Conservation (phyloP, 2,888 invertebrate species). For the Dynastes hyllus region DNA sequence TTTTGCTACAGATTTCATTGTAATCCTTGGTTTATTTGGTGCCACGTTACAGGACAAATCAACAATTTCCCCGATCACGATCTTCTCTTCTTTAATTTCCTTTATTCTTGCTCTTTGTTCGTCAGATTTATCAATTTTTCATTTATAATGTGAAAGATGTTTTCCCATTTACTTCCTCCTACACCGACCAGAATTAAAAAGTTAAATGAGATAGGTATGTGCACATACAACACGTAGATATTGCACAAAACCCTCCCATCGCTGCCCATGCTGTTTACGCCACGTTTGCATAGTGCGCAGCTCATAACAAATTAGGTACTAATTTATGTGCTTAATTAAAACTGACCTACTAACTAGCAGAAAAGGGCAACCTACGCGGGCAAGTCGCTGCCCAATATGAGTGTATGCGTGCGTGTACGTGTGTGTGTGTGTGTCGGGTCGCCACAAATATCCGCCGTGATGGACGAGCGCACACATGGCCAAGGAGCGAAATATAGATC, state of each 20-base stretch:
- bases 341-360: conserved; percentile 48
- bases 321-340: conserved; percentile 48
- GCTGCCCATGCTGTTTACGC: neutral
- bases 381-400: neutral
- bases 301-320: conserved; percentile 47
- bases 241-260: conserved; percentile 19
- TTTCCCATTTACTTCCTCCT: too few species aligned
- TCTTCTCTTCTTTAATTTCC: too few species aligned
- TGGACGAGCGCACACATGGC: neutral
- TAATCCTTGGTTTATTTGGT: too few species aligned
- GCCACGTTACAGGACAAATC: too few species aligned
- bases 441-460: conserved; percentile 22
- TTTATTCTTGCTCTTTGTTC: too few species aligned
- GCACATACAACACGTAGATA: neutral
- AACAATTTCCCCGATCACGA: too few species aligned
- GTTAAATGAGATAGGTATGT: conserved; percentile 14
- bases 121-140: too few species aligned
- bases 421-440: neutral
- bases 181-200: neutral
- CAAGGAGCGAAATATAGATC: conserved; percentile 10
- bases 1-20: too few species aligned
- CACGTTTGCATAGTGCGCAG: conserved; percentile 6
- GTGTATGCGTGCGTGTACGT: too few species aligned
- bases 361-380: conserved; percentile 46
- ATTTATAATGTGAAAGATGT: too few species aligned